Base-by-base conservation (phyloP, 1,140 invertebrate genomes). In the Eupristina koningsbergeri region DNA sequence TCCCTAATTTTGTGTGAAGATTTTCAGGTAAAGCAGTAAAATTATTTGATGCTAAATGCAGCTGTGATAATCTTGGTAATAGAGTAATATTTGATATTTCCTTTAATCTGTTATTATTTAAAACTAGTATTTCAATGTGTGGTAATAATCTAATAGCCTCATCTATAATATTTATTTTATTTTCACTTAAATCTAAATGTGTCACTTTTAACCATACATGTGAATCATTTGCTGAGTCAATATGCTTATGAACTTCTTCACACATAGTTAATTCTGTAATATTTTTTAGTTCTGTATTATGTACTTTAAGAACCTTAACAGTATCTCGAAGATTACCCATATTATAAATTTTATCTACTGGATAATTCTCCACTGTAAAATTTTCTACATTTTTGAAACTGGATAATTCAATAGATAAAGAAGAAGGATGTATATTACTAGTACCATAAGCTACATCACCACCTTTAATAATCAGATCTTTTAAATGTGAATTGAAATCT, bases 1-100 rank as follows among this genome's bases (percentile, higher is more conserved):
- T 98, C 3, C 97, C 97, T 80, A 99, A 93, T 90, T 96, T 96
- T 13, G 95, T 95, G 88, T 98, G 96, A 90, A 98, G 94, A 88
- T 96, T 94, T 7, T 96, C 93, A 63, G 97, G 95, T 0, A 94
- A 88, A 0, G 90, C 89, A 86, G 95, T 95, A 29, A 94, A 93
- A 93, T 98, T 98, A 87, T 96, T 95, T 0, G 96, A 96, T 1
- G 89, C 87, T 5, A 98, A 90, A 86, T 96, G 95, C 0, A 99
- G 92, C 76, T 95, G 92, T 17, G 95, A 95, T 29, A 99, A 90
- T 73, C 96, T 93, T 41, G 96, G 95, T 36, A 98, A 93, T 85
- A 95, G 94, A 0, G 96, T 96, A 11, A 98, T 92, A 90, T 98
- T 96, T 75, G 96, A 94, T 19, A 98, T 95, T 81, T 94, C 93